phyloP scores from a whole-genome alignment of 1,140 invertebrate species.

The Lordiphosa clarofinis region DNA sequence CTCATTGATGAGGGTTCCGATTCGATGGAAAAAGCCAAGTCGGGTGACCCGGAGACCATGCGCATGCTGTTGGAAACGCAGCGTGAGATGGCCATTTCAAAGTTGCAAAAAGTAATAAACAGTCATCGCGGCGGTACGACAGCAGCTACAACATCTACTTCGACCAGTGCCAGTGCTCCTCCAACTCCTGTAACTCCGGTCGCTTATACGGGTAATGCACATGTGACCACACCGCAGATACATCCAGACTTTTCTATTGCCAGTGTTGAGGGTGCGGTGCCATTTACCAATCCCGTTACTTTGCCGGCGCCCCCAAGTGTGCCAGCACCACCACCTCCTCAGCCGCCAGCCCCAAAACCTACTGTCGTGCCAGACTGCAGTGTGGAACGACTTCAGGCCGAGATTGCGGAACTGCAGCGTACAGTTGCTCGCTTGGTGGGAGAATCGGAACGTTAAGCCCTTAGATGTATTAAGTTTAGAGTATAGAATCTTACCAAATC shows the following conservation, averaged over 20 bases:
- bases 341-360: neutral
- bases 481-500: constrained; percentile 9
- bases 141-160: neutral
- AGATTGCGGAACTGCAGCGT: constrained; percentile 38
- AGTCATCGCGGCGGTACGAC: constrained; percentile 22
- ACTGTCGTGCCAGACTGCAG: neutral
- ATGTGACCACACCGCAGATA: constrained; percentile 53
- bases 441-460: constrained; percentile 1
- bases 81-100: constrained; percentile 27
- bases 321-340: neutral
- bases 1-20: constrained; percentile 56
- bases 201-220: neutral
- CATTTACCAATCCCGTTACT: neutral
- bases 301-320: neutral
- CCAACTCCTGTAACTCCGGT: neutral
- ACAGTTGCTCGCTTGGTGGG: constrained; percentile 29
- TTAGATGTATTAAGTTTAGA: neutral
- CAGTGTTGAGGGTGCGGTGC: constrained; percentile 46
- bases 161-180: neutral
- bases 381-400: constrained; percentile 37
- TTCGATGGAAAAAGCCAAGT: constrained; percentile 57
- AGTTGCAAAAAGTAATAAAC: constrained; percentile 48
- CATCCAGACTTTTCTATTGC: constrained; percentile 59
- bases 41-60: constrained; percentile 54
- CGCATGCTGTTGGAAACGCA: constrained; percentile 54